phyloP scores from a whole-genome alignment of 2,888 invertebrate genomes.

The Cerceris rybyensis region DNA sequence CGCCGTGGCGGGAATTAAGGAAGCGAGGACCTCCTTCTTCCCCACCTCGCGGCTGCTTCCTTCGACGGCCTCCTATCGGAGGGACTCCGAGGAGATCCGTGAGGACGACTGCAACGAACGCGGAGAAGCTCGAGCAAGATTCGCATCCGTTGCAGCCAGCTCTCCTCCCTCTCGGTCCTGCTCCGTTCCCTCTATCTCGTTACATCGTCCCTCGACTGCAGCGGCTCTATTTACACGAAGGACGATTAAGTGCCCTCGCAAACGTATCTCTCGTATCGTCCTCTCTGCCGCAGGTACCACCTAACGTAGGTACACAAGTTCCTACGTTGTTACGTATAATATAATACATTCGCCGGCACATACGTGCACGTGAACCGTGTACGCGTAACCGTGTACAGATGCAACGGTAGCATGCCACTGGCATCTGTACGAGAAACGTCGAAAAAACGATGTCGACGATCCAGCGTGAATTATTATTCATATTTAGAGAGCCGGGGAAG shows the following conservation, averaged over 20 bases:
- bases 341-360: too few relatives aligned
- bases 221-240: conserved; percentile 46
- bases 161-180: conserved; percentile 5
- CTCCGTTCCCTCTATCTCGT: conserved; percentile 9
- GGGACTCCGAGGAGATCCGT: too few relatives aligned
- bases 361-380: too few relatives aligned
- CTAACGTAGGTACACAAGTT: too few relatives aligned
- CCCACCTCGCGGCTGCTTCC: neutral
- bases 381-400: too few relatives aligned
- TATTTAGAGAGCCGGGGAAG: conserved; percentile 24
- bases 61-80: neutral
- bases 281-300: neutral
- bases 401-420: too few relatives aligned
- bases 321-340: too few relatives aligned
- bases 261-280: conserved; percentile 11
- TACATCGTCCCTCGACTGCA: conserved; percentile 20
- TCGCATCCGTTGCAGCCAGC: neutral
- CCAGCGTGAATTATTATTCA: conserved; percentile 45
- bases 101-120: neutral
- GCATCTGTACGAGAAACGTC: conserved; percentile 19
- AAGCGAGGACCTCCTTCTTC: conserved; percentile 14
- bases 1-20: conserved; percentile 14
- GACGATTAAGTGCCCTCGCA: conserved; percentile 45
- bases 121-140: neutral
- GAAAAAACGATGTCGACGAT: conserved; percentile 16